Evolutionary conservation across 2,888 invertebrate genomes (phyloP), one percentile per base, ranked within the genome.

Genomic region (Athetis lepigone): DNA sequence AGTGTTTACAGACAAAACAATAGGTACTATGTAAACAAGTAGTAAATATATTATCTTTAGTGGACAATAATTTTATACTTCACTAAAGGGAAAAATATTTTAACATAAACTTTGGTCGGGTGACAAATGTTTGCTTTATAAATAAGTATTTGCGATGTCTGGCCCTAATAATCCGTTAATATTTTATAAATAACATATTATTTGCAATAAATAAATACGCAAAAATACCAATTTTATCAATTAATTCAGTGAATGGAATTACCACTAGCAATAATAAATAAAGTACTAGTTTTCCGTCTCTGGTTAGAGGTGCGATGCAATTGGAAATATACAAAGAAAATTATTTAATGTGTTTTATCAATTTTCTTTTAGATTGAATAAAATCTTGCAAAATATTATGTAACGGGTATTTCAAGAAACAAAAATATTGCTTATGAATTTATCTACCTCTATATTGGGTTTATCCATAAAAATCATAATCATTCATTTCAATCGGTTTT

Each of bases 1-100:
- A 63, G 50, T 46, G 37, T 59, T 49, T 33, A 16, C 29, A 60
- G 57, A 60, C 62, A 62, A 54, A 79, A 76, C 47, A 60, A 21
- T 62, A n/a, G n/a, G n/a, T n/a, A 47, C 13, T 27, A 39, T 40
- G 37, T 25, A 74, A 67, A 78, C 59, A 77, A 37, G n/a, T 47
- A 55, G 13, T 50, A 58, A 42, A 43, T 27, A 50, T 39, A 50
- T 42, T 75, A 63, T 69, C 63, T 54, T 37, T 1, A 37, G 13
- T 45, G 40, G 47, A 54, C 23, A 11, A 25, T 37, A 25, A 27
- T 68, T 29, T 25, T 42, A 47, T 47, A 54, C 1, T 21, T 37
- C 13, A 39, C n/a, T 1, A 39, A 70, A 62, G n/a, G n/a, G 21
- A 65, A 64, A 42, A 39, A 42, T 7, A 39, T 51, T 36, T 21